Evolutionary conservation across 2,113 vertebrate species (phyloP).

Genomic region (Phylloscopus trochiloides): DNA sequence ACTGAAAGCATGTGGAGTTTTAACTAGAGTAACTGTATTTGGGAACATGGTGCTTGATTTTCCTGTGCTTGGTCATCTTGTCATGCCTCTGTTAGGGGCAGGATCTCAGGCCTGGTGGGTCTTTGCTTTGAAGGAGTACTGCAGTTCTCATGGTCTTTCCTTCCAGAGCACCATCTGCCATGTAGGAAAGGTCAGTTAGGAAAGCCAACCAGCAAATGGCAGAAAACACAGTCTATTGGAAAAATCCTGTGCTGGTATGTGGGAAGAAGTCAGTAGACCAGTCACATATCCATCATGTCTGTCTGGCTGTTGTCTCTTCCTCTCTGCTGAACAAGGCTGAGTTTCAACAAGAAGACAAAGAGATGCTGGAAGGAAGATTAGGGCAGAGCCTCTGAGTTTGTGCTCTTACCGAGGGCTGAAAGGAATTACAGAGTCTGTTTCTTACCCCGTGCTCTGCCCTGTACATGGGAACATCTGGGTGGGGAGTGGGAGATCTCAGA

Average conservation of each 20-base stretch:
- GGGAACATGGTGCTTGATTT: not conserved
- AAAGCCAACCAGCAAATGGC: not conserved
- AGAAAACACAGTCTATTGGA: not conserved
- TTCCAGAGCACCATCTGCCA: not conserved
- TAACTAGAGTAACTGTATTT: not conserved
- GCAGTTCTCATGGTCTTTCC: not conserved
- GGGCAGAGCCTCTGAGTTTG: not conserved
- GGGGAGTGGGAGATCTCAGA: not conserved
- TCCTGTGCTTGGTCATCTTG: not conserved
- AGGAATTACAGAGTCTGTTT: not conserved
- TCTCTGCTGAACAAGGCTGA: not conserved
- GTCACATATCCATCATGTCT: rapidly evolving
- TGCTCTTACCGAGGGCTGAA: not conserved
- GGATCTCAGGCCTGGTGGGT: not conserved
- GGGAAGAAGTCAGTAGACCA: not conserved
- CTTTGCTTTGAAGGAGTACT: not conserved
- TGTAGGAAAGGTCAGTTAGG: not conserved
- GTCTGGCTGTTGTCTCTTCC: not conserved
- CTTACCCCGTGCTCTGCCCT: rapidly evolving
- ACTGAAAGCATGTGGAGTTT: not conserved
- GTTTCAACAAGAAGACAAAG: not conserved
- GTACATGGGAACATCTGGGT: not conserved
- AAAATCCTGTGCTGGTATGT: rapidly evolving
- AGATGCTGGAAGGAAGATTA: not conserved
- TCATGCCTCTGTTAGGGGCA: not conserved